Evolutionary conservation across 53 echinoderm and acorn worm species (phyloP).

Genomic region (Temnopleurus reevesii): DNA sequence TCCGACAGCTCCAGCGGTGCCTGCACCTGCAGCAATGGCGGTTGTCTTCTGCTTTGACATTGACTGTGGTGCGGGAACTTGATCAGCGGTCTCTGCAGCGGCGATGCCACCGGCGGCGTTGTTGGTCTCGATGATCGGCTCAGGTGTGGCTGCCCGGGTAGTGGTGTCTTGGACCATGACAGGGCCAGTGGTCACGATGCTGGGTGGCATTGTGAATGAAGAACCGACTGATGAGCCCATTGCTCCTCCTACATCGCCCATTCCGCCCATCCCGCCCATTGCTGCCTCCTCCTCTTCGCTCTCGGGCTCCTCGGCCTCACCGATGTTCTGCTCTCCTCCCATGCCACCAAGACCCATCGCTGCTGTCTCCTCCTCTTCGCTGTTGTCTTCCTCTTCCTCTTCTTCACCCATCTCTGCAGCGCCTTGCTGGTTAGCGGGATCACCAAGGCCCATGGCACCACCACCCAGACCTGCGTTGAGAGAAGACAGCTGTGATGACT

Average conservation of each 20-base stretch:
- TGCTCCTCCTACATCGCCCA: background rate
- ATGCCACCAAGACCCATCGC: background rate
- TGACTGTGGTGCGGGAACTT: background rate
- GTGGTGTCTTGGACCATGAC: background rate
- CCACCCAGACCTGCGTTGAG: background rate
- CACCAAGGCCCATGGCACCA: background rate
- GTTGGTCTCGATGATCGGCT: conserved; percentile 21
- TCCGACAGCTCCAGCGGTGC: conserved; percentile 28
- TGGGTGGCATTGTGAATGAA: background rate
- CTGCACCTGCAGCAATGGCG: conserved; percentile 17
- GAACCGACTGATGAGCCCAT: background rate
- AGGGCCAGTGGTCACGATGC: background rate
- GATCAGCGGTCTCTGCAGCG: conserved; percentile 24
- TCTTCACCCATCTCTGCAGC: background rate
- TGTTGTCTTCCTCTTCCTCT: background rate
- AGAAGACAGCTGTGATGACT: background rate
- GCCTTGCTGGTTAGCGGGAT: background rate
- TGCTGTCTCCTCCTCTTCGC: background rate
- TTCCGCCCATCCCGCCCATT: background rate
- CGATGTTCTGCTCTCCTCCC: background rate
- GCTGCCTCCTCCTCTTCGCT: background rate
- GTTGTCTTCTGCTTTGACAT: conserved; percentile 32
- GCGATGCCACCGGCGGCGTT: background rate
- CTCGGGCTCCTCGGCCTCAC: background rate
- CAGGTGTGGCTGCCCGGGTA: background rate